phyloP scores from a whole-genome alignment of 2,888 invertebrate genomes.

The Lithophane leautieri region DNA sequence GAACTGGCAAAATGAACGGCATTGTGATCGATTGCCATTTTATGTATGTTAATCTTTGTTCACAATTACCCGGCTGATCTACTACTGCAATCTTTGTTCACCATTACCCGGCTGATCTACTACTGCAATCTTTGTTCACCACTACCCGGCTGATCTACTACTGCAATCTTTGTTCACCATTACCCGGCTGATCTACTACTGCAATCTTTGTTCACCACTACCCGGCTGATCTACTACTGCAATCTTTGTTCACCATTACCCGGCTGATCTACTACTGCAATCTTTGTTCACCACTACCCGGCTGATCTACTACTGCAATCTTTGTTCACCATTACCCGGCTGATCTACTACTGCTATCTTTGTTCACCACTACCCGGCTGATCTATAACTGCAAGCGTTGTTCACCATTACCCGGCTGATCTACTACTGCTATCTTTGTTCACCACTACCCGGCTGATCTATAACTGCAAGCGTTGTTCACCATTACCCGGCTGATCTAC shows the following conservation, averaged over 20 bases:
- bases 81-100: conserved; percentile 7
- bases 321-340: conserved; percentile 2
- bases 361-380: not conserved
- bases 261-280: not conserved
- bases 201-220: not conserved
- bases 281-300: not conserved
- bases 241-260: conserved; percentile 6
- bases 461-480: conserved; percentile 3
- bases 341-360: conserved; percentile 1
- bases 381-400: conserved; percentile 1
- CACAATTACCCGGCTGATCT: not conserved
- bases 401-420: not conserved
- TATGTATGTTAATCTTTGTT: not conserved
- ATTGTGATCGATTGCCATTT: not conserved
- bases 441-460: not conserved
- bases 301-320: not conserved
- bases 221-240: not conserved
- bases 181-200: not conserved
- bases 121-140: conserved; percentile 6
- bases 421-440: conserved; percentile 4
- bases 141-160: not conserved
- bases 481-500: not conserved
- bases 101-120: not conserved
- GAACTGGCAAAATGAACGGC: not conserved
- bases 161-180: conserved; percentile 9